phyloP scores from a whole-genome alignment of 2,888 invertebrate species.

The Drosophila prolongata region DNA sequence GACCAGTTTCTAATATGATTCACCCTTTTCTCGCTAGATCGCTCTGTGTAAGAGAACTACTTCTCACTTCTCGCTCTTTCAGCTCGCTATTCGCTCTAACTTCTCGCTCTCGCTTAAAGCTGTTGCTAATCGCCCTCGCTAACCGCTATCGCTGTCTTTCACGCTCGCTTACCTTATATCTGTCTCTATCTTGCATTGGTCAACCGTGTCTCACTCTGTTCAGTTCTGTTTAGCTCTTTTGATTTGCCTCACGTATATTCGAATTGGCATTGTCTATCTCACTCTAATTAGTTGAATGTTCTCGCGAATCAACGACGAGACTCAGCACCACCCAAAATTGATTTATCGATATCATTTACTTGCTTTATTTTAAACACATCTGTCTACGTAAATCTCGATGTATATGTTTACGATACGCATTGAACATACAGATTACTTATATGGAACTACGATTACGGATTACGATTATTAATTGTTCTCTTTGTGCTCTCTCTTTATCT shows the following conservation, averaged over 20 bases:
- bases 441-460: constrained; percentile 31
- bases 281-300: constrained; percentile 48
- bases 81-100: constrained; percentile 2
- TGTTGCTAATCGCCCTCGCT: constrained; percentile 15
- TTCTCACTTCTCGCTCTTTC: constrained; percentile 7
- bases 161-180: constrained; percentile 21
- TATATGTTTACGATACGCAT: constrained; percentile 51
- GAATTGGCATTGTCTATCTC: constrained; percentile 35
- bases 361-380: constrained; percentile 26
- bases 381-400: constrained; percentile 43
- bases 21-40: constrained; percentile 24
- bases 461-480: constrained; percentile 47
- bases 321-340: constrained; percentile 33
- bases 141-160: constrained; percentile 10
- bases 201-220: constrained; percentile 43
- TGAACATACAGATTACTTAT: constrained; percentile 32
- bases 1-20: background rate
- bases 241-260: constrained; percentile 25
- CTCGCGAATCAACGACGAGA: constrained; percentile 24
- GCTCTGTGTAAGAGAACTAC: constrained; percentile 16
- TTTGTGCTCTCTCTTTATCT: constrained; percentile 51
- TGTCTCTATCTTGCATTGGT: constrained; percentile 26
- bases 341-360: constrained; percentile 33
- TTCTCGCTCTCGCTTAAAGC: constrained; percentile 11
- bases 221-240: constrained; percentile 30